phyloP scores from a whole-genome alignment of 2,888 invertebrate species.

The Metalampra italica region DNA sequence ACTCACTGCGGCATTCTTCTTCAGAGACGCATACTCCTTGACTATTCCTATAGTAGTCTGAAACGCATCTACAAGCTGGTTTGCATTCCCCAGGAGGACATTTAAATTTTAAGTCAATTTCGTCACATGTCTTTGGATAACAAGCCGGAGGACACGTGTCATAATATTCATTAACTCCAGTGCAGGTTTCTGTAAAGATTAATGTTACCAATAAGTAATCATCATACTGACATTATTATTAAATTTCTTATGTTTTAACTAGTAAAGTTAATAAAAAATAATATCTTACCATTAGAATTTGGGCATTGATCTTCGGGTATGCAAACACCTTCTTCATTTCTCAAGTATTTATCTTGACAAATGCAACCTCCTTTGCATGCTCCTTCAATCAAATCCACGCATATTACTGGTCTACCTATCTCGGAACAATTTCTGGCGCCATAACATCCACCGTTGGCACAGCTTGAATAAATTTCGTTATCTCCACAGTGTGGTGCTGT shows the following conservation, averaged over 20 bases:
- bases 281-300: background rate
- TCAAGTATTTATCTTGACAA: conserved; percentile 12
- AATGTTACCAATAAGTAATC: no score
- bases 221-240: background rate
- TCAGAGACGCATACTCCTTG: conserved; percentile 26
- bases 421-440: conserved; percentile 10
- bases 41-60: conserved; percentile 23
- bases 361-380: conserved; percentile 12
- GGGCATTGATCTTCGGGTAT: background rate
- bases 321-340: conserved; percentile 6
- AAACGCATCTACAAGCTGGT: conserved; percentile 26
- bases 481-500: conserved; percentile 17
- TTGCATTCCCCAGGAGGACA: background rate
- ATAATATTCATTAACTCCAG: background rate
- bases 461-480: conserved; percentile 19
- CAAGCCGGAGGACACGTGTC: background rate
- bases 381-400: conserved; percentile 12
- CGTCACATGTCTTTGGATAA: background rate
- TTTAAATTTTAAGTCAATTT: background rate
- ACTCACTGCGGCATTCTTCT: conserved; percentile 18
- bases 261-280: background rate
- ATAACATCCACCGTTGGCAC: conserved; percentile 24
- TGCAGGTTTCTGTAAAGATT: background rate
- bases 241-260: no score
- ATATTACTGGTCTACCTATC: conserved; percentile 11